phyloP scores from a whole-genome alignment of 2,888 invertebrate species.

The Lottia gigantea region DNA sequence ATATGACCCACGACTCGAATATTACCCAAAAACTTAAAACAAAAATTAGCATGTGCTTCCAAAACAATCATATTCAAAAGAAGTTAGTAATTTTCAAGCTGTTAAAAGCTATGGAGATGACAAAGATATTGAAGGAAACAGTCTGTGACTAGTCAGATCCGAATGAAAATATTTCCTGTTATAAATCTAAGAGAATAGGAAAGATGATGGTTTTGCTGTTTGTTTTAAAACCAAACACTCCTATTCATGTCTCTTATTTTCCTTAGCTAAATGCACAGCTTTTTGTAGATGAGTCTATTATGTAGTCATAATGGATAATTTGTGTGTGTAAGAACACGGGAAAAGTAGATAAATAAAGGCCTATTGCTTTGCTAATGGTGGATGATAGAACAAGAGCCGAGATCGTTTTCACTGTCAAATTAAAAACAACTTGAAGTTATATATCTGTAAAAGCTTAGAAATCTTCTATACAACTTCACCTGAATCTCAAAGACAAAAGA shows the following conservation, averaged over 20 bases:
- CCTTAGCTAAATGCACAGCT: slow-evolving; percentile 7
- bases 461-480: slow-evolving; percentile 5
- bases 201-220: not conserved
- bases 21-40: too few species aligned
- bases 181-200: too few species aligned
- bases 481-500: not conserved
- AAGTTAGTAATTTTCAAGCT: too few species aligned
- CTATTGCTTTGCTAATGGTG: not conserved
- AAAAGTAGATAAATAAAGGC: not conserved
- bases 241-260: not conserved
- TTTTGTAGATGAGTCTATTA: slow-evolving; percentile 3
- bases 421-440: not conserved
- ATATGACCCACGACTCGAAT: too few species aligned
- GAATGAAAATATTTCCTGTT: too few species aligned
- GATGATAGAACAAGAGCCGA: not conserved
- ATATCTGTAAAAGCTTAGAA: slow-evolving; percentile 6
- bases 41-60: too few species aligned
- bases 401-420: not conserved
- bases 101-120: too few species aligned
- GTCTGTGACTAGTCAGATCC: too few species aligned
- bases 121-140: too few species aligned
- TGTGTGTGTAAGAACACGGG: not conserved
- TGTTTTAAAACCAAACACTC: slow-evolving; percentile 1
- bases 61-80: too few species aligned
- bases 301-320: slow-evolving; percentile 7